Evolutionary conservation across 1,140 invertebrate genomes (phyloP), one percentile per base, ranked within the genome.

Genomic region (Macrotrachela quadricornifera): DNA sequence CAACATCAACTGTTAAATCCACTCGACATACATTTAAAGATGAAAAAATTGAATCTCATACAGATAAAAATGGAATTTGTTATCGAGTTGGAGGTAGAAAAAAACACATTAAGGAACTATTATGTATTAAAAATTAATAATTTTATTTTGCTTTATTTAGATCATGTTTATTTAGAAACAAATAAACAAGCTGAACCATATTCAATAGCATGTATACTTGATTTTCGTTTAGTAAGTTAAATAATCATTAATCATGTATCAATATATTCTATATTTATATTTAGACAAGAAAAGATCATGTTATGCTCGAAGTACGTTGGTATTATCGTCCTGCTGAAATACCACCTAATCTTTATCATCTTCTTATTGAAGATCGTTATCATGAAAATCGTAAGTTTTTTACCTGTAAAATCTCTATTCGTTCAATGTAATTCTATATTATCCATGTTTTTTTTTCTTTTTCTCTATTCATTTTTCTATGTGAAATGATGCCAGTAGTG

Each of bases 291-390:
- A 58, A 68, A 43, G 72, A 73, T 57, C 70, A 66, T 14, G 59
- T 75, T 55, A 69, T 73, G 62, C 70, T 72, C 18, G 67, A 68
- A 48, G 71, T 74, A 40, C 72, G 72, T 59, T 74, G 73, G 72
- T 73, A 70, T 58, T 73, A 73, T 57, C 59, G 71, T 44, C 63
- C 64, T 10, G 71, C 64, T 40, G 71, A 73, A 63, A 66, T 74
- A 41, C 72, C 73, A 14, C 68, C 71, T 60, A 73, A 69, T 40
- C 73, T 75, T 10, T 74, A 74, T 58, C 71, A 73, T 57, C 63
- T 71, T 18, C 60, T 75, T 41, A 67, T 74, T 41, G 71, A 74
- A 59, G 73, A 75, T 59, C 61, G 73, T 57, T 55, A 61, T 18
- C 59, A 54, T 39, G 64, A 64, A 59, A 66, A 66, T 38, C 40